A percentile compares a stretch with the other conserved stretches of the same genome.
phyloP scores from a whole-genome alignment of 2,888 invertebrate genomes.

The Hemistola chrysoprasaria region DNA sequence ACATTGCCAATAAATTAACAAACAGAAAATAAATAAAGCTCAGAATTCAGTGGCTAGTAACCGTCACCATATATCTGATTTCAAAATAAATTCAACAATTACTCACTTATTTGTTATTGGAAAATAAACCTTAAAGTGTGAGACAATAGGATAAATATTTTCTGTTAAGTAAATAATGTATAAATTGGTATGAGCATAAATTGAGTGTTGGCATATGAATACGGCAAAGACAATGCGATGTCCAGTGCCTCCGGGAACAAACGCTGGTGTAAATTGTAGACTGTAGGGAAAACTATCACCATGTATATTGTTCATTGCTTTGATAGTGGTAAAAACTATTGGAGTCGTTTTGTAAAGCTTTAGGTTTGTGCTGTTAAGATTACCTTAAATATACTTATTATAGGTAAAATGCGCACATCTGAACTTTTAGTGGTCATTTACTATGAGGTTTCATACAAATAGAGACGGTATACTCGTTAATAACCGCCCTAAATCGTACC shows the following conservation, averaged over 20 bases:
- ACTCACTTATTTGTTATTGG: slow-evolving; percentile 1
- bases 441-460: too few species aligned
- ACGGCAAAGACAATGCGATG: slow-evolving; percentile 57
- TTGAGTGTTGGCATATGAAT: slow-evolving; percentile 66
- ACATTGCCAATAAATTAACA: slow-evolving; percentile 43
- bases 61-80: slow-evolving; percentile 59
- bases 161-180: slow-evolving; percentile 6
- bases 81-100: slow-evolving; percentile 15
- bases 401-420: too few species aligned
- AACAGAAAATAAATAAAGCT: slow-evolving; percentile 48
- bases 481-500: too few species aligned
- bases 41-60: slow-evolving; percentile 44
- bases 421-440: too few species aligned
- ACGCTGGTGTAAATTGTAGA: slow-evolving; percentile 55
- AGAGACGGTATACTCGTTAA: too few species aligned
- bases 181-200: slow-evolving; percentile 50
- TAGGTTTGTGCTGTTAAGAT: too few species aligned
- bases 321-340: too few species aligned
- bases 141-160: background rate
- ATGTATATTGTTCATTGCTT: background rate
- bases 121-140: slow-evolving; percentile 10
- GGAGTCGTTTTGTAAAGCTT: too few species aligned
- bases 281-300: slow-evolving; percentile 51
- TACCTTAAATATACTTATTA: too few species aligned
- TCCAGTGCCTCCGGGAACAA: slow-evolving; percentile 34